These are phyloP conservation scores for Physocephala rufipes DNA, from an alignment of 2,888 invertebrate genomes.

Conservation along the genomic window DNA sequence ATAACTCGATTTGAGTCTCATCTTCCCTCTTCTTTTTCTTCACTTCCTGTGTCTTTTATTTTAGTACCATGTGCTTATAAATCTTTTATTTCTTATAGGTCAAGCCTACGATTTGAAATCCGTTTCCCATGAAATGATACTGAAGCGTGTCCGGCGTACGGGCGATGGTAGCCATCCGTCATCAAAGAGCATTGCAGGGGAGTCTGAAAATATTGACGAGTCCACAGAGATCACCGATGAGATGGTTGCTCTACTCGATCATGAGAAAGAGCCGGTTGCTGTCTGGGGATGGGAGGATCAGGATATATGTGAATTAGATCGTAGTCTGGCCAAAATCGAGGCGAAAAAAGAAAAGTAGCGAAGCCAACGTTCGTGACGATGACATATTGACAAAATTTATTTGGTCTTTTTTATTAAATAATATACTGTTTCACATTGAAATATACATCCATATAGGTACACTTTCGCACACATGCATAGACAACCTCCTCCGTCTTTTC, in stretches of 20 bases:
- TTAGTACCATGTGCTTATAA: not conserved
- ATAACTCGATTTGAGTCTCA: not conserved
- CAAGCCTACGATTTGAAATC: slow-evolving; percentile 87
- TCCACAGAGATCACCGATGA: slow-evolving; percentile 55
- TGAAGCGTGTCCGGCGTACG: slow-evolving; percentile 75
- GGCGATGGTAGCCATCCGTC: slow-evolving; percentile 75
- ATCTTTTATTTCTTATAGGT: slow-evolving; percentile 68
- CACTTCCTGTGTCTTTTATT: not conserved
- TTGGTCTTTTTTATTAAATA: slow-evolving; percentile 51
- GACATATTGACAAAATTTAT: slow-evolving; percentile 46
- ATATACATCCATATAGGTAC: not conserved
- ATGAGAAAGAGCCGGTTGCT: slow-evolving; percentile 67
- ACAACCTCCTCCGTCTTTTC: not conserved
- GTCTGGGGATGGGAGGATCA: slow-evolving; percentile 87
- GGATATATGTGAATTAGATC: slow-evolving; percentile 78
- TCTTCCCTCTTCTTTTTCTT: not conserved
- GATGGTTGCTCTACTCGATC: slow-evolving; percentile 55
- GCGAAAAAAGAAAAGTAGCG: slow-evolving; percentile 56
- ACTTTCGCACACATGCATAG: not conserved
- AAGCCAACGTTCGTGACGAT: slow-evolving; percentile 26
- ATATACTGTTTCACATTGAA: slow-evolving; percentile 3
- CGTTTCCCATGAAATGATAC: slow-evolving; percentile 76
- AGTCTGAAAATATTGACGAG: slow-evolving; percentile 49
- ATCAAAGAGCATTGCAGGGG: slow-evolving; percentile 48
- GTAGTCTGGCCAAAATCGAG: slow-evolving; percentile 65